A percentile compares a stretch with the other conserved stretches of the same genome.
phyloP scores from a whole-genome alignment of 2,113 vertebrate species.

The Melanostigma gelatinosum region DNA sequence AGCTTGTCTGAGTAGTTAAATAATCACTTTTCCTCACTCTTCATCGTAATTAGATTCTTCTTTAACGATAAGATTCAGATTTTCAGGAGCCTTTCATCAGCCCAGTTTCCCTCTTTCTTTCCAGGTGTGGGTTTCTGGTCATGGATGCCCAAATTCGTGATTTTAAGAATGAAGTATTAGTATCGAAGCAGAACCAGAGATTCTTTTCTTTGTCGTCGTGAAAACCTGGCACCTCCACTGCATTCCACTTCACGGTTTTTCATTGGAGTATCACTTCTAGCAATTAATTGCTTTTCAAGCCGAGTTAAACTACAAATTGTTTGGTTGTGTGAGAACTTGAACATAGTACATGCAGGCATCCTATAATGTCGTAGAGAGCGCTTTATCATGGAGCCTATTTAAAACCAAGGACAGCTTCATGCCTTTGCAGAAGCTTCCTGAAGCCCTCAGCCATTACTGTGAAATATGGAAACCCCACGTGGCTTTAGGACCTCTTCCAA shows the following conservation, averaged over 20 bases:
- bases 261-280: neutral
- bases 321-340: neutral
- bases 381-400: slow-evolving; percentile 11
- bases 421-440: neutral
- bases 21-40: neutral
- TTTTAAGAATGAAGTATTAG: neutral
- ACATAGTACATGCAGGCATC: neutral
- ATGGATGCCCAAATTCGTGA: slow-evolving; percentile 84
- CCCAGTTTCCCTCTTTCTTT: neutral
- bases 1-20: neutral
- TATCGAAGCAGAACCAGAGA: neutral
- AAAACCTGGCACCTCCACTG: neutral
- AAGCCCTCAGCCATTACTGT: slow-evolving; percentile 2
- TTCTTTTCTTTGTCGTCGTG: neutral
- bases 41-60: neutral
- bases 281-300: neutral
- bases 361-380: neutral
- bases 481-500: slow-evolving; percentile 13
- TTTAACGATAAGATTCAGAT: no score
- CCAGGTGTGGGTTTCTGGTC: slow-evolving; percentile 88
- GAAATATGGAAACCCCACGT: slow-evolving; percentile 29
- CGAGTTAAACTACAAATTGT: neutral
- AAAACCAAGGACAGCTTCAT: neutral
- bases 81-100: neutral
- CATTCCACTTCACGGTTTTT: neutral